Evolutionary conservation across 2,797 vertebrate genomes (phyloP).

Genomic region (Eospalax fontanierii): DNA sequence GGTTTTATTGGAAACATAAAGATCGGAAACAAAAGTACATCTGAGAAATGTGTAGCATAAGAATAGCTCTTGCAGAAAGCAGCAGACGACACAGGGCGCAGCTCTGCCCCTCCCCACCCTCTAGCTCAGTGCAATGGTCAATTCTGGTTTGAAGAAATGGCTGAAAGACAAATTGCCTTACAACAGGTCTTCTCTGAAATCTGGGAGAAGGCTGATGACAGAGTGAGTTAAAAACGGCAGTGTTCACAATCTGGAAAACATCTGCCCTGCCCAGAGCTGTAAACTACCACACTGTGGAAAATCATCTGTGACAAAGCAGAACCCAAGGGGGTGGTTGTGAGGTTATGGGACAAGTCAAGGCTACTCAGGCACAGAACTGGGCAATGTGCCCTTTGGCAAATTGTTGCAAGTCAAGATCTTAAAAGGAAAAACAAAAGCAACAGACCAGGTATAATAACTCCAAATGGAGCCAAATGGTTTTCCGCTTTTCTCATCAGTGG

Average conservation of each 20-base stretch:
- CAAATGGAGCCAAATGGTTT: background rate
- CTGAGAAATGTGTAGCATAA: constrained; percentile 71
- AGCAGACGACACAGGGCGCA: constrained; percentile 44
- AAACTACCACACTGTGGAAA: constrained; percentile 69
- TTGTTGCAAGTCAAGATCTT: background rate
- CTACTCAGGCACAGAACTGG: constrained; percentile 53
- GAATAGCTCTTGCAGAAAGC: constrained; percentile 69
- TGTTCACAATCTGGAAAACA: constrained; percentile 84
- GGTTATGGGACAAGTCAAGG: constrained; percentile 72
- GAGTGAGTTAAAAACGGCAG: constrained; percentile 77
- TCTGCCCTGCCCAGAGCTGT: constrained; percentile 76
- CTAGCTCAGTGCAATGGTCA: constrained; percentile 77
- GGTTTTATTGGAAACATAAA: constrained; percentile 49
- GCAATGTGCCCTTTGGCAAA: constrained; percentile 58
- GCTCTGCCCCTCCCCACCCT: constrained; percentile 47
- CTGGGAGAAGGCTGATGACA: constrained; percentile 79
- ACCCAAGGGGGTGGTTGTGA: constrained; percentile 35
- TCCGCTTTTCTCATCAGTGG: constrained; percentile 12
- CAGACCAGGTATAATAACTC: constrained; percentile 48
- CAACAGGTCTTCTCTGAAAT: constrained; percentile 80
- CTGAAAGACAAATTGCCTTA: constrained; percentile 84
- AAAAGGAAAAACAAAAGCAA: constrained; percentile 59
- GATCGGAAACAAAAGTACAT: constrained; percentile 56
- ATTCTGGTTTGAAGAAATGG: constrained; percentile 81
- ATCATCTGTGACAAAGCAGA: constrained; percentile 80